Evolutionary conservation across 2,113 vertebrate species (phyloP).

Genomic region (Rhinopomastus cyanomelas): DNA sequence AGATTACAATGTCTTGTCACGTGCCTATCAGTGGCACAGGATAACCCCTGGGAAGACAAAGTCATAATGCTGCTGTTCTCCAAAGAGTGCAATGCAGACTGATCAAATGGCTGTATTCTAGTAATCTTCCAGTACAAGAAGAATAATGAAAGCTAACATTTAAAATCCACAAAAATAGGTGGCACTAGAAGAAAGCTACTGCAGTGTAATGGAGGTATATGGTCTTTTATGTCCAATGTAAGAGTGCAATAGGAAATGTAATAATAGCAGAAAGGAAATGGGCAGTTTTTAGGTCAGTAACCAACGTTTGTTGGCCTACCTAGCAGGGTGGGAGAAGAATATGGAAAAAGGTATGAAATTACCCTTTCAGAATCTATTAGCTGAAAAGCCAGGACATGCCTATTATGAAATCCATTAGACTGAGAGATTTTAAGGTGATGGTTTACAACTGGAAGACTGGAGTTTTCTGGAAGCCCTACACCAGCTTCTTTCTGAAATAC

Average conservation of each 20-base stretch:
- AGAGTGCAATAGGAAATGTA: neutral
- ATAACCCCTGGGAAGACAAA: neutral
- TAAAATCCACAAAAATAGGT: neutral
- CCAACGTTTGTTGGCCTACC: accelerated
- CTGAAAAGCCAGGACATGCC: neutral
- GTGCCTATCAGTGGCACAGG: neutral
- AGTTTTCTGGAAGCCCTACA: neutral
- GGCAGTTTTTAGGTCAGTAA: neutral
- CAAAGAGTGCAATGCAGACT: neutral
- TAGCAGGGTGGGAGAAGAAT: neutral
- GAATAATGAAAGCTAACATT: neutral
- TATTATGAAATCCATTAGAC: neutral
- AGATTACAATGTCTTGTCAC: neutral
- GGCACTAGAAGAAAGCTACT: neutral
- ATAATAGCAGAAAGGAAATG: neutral
- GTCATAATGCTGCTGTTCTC: neutral
- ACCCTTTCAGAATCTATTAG: neutral
- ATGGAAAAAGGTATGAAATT: neutral
- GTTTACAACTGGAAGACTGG: neutral
- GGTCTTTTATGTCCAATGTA: neutral
- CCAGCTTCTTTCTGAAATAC: neutral
- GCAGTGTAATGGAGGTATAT: neutral
- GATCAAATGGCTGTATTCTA: neutral
- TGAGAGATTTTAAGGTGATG: neutral
- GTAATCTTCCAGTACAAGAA: neutral